These are phyloP conservation scores for Volucella inanis DNA, from an alignment of 2,888 invertebrate genomes.

Conservation along the genomic window DNA sequence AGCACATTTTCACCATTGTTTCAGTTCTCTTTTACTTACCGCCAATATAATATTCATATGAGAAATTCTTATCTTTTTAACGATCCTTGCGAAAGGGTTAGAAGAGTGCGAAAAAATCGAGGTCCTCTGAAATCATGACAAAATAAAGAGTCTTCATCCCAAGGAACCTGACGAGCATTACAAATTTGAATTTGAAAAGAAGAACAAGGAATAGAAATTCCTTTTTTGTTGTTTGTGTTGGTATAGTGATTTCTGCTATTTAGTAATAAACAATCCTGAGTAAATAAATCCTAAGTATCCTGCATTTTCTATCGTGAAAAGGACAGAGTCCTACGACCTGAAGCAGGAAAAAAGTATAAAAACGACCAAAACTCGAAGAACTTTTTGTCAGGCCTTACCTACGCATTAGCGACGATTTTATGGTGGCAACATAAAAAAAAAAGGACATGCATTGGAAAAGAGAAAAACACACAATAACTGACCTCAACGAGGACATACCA, in stretches of 20 bases:
- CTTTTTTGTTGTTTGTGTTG: too few relatives aligned
- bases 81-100: conserved; percentile 50
- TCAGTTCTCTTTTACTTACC: conserved; percentile 14
- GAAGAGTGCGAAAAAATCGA: neutral
- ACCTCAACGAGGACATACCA: conserved; percentile 62
- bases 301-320: conserved; percentile 37
- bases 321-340: conserved; percentile 20
- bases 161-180: conserved; percentile 12
- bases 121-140: neutral
- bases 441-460: conserved; percentile 48
- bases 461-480: conserved; percentile 65
- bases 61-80: conserved; percentile 1
- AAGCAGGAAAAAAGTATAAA: conserved; percentile 4
- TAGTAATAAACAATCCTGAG: conserved; percentile 65
- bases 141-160: neutral
- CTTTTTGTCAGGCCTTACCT: neutral
- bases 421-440: conserved; percentile 55
- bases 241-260: conserved; percentile 38
- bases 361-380: conserved; percentile 17
- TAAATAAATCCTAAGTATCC: conserved; percentile 65
- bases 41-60: conserved; percentile 4
- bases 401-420: conserved; percentile 49
- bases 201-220: neutral
- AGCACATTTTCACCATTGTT: conserved; percentile 3
- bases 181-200: conserved; percentile 6